Percentiles rank a stretch among this genome's conserved stretches.
These are phyloP conservation scores for Saxicola maurus DNA, from an alignment of 2,797 vertebrate species.

Conservation along the genomic window DNA sequence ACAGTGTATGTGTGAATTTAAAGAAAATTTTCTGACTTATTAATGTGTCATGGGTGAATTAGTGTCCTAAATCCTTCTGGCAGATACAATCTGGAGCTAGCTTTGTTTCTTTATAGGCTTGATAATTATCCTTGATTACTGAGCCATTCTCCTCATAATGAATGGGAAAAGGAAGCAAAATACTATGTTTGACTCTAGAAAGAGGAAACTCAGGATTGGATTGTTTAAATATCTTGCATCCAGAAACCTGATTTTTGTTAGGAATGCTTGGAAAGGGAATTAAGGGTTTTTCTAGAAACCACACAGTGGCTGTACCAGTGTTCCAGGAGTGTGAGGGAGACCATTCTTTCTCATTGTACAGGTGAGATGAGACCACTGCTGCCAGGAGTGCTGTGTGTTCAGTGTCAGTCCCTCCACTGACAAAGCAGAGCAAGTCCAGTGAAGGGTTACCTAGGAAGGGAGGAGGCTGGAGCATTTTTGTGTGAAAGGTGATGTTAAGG, in stretches of 20 bases:
- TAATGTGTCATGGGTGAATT: not conserved
- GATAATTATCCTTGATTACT: not conserved
- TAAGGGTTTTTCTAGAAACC: not conserved
- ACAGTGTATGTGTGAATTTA: not conserved
- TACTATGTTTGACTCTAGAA: not conserved
- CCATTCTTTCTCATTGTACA: not conserved
- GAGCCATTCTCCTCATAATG: not conserved
- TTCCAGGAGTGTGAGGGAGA: not conserved
- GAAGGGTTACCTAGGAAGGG: not conserved
- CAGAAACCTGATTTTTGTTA: not conserved
- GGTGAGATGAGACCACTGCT: not conserved
- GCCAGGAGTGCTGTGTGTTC: not conserved
- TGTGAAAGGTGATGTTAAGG: not conserved
- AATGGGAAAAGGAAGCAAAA: not conserved
- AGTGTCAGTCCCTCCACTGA: rapidly evolving
- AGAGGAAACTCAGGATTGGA: not conserved
- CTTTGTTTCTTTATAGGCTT: not conserved
- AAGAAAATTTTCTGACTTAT: not conserved
- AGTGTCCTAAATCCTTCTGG: not conserved
- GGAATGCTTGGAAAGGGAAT: not conserved
- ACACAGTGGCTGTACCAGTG: not conserved
- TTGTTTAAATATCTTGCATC: not conserved
- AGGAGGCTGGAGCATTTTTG: not conserved
- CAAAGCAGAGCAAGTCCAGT: not conserved
- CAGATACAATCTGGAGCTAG: not conserved